phyloP scores from a whole-genome alignment of 2,113 vertebrate species.

The Blennius ocellaris region DNA sequence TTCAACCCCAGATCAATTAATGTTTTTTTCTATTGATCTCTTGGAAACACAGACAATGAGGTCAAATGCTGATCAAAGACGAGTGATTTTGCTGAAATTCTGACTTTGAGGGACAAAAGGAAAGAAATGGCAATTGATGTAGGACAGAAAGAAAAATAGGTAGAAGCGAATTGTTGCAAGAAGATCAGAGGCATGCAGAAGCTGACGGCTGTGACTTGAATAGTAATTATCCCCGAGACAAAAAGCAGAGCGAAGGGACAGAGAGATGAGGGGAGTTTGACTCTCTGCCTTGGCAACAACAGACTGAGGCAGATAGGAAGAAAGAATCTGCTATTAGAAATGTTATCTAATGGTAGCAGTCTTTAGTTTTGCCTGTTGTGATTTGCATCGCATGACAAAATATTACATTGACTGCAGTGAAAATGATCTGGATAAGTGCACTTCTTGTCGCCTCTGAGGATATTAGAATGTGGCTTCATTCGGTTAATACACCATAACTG shows the following conservation, averaged over 20 bases:
- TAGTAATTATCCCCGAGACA: conserved; percentile 59
- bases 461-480: conserved; percentile 17
- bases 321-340: conserved; percentile 43
- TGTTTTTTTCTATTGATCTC: neutral
- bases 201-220: conserved; percentile 55
- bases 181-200: conserved; percentile 64
- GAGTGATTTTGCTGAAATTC: conserved; percentile 4
- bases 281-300: conserved; percentile 37
- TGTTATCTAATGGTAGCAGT: conserved; percentile 38
- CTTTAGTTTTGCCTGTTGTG: conserved; percentile 19
- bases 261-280: conserved; percentile 24
- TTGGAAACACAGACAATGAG: neutral
- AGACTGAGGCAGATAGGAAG: conserved; percentile 13
- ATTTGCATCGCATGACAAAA: conserved; percentile 22
- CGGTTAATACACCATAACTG: conserved; percentile 6
- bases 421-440: conserved; percentile 28
- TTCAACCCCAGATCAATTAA: neutral
- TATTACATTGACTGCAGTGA: conserved; percentile 20
- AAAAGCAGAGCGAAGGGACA: conserved; percentile 42
- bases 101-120: conserved; percentile 27
- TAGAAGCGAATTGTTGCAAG: conserved; percentile 41
- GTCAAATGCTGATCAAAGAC: conserved; percentile 25
- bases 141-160: neutral
- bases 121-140: conserved; percentile 16
- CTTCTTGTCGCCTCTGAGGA: conserved; percentile 1